Base-by-base conservation (phyloP, 2,888 invertebrate genomes). In the Abrostola tripartita region DNA sequence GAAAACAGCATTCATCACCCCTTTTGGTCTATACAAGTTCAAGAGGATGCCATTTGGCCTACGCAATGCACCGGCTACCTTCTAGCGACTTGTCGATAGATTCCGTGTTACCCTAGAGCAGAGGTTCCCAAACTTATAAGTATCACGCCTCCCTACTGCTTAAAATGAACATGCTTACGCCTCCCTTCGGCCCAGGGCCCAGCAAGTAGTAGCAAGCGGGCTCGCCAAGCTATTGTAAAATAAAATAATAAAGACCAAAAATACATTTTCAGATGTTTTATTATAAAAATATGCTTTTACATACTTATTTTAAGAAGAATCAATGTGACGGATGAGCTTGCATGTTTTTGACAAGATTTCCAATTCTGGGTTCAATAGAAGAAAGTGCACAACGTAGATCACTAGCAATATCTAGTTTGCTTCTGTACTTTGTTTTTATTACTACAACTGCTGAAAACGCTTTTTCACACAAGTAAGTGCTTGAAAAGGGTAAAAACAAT, bases 31-130 rank as follows among this genome's bases (percentile, higher is more conserved):
- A 0, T 85, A 68, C 42, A 58, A 66, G 10, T 86, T 84, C 49
- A 68, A 71, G 1, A 59, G 85, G 12, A 85, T 85, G 85, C 82
- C 83, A 0, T 85, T 86, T 44, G 85, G 85, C 0, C 41, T 86
- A 1, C 63, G 78, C 0, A 85, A 85, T 47, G 84, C 85, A 0
- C 83, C 84, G 0, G 74, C 84, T 0, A 85, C 83, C 0, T 85
- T 85, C 41, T 79, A 81, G 49, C 49, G 80, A 0, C 6, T 78
- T 1, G 66, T 73, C 5, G 73, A 74, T 40, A 51, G 65, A 50
- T 56, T 77, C 0, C 49, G 52, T 1, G 37, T 42, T 36, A 52
- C 37, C 5, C 37, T n/a, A n/a, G n/a, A n/a, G n/a, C 38, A 38
- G 38, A 10, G 38, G 38, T 38, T 38, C 38, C 38, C 38, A 38